Evolutionary conservation across 2,888 invertebrate genomes (phyloP).

Genomic region (Fragum fragum): DNA sequence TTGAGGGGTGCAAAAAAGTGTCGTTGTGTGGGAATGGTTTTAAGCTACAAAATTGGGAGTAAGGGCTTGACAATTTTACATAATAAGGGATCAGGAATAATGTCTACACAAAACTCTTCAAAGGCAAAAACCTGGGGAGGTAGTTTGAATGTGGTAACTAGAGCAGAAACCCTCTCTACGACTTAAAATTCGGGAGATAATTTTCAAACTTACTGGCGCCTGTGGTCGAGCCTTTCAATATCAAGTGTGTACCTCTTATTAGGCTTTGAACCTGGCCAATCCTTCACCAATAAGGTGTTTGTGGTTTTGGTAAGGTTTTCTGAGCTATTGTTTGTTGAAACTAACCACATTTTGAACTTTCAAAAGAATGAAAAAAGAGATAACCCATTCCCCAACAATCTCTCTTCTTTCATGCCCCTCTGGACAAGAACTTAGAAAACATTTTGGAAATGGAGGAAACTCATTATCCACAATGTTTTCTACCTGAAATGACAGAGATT

Average conservation of each 20-base stretch:
- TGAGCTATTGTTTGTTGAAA: neutral
- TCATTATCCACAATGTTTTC: too few relatives aligned
- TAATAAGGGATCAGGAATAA: neutral
- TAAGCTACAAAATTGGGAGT: too few relatives aligned
- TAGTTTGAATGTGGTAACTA: neutral
- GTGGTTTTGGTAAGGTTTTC: neutral
- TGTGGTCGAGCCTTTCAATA: neutral
- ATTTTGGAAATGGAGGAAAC: too few relatives aligned
- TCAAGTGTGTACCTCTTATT: neutral
- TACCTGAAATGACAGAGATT: too few relatives aligned
- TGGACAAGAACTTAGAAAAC: too few relatives aligned
- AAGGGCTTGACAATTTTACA: neutral
- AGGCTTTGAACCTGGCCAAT: constrained; percentile 6
- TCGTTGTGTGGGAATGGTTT: too few relatives aligned
- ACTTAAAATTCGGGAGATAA: neutral
- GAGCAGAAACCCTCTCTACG: neutral
- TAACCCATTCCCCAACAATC: too few relatives aligned
- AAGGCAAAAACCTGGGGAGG: neutral
- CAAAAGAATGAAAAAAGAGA: too few relatives aligned
- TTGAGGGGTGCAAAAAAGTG: too few relatives aligned
- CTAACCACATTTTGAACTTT: neutral
- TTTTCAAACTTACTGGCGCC: constrained; percentile 3
- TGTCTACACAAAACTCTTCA: neutral
- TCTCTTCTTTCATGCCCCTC: too few relatives aligned
- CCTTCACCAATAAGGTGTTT: neutral